Conservation (phyloP, 2,888 invertebrate genomes). For the Malthinus flaveolus region DNA sequence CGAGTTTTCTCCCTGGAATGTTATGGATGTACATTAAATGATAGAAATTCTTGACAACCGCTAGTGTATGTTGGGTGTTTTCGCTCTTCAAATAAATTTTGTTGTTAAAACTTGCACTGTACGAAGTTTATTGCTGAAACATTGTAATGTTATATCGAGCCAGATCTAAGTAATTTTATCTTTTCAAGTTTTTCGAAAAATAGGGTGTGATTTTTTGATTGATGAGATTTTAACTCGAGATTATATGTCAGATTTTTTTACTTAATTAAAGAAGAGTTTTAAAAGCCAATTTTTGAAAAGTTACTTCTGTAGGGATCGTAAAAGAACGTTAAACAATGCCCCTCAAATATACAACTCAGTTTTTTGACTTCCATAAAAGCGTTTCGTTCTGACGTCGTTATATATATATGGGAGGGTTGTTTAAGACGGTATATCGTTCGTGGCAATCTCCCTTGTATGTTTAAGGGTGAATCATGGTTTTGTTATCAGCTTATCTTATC, state of each 20-base stretch:
- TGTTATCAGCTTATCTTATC: conserved; percentile 43
- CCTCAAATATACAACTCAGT: conserved; percentile 26
- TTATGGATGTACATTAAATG: conserved; percentile 6
- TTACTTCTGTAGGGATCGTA: neutral
- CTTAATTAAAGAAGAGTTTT: neutral
- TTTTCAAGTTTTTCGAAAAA: too few relatives aligned
- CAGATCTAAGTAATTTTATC: too few relatives aligned
- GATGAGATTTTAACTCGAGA: neutral
- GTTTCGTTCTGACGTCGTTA: conserved; percentile 29
- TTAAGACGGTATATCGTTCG: conserved; percentile 32
- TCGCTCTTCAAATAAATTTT: neutral
- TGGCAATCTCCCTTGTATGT: conserved; percentile 38
- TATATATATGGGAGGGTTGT: conserved; percentile 31
- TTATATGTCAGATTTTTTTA: neutral
- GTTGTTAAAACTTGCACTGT: neutral
- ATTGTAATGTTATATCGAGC: too few relatives aligned
- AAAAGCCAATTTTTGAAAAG: neutral
- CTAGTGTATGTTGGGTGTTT: neutral
- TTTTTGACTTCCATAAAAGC: conserved; percentile 30
- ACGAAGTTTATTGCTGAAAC: too few relatives aligned
- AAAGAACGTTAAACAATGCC: conserved; percentile 6
- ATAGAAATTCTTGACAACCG: conserved; percentile 12
- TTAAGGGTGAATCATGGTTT: conserved; percentile 43
- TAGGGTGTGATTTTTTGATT: too few relatives aligned
- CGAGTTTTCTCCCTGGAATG: conserved; percentile 16